phyloP scores from a whole-genome alignment of 2,113 vertebrate species.

The Nothoprocta pentlandii region DNA sequence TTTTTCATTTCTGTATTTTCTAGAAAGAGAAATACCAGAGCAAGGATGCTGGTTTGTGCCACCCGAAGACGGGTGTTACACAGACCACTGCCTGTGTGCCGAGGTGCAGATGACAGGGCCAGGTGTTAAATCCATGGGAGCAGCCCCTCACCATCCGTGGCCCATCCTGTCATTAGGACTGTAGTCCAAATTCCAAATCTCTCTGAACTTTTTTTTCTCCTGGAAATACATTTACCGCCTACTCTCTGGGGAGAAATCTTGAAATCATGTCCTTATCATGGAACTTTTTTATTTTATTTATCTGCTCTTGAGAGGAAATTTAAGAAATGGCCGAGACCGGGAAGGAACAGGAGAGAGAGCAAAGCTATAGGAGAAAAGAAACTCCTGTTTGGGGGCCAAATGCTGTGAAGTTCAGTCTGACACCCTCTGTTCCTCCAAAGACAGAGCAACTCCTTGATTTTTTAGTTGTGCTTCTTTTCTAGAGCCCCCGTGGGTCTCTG shows the following conservation, averaged over 20 bases:
- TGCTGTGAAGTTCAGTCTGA: not conserved
- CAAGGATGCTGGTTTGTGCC: not conserved
- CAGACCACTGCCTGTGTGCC: not conserved
- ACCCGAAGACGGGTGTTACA: not conserved
- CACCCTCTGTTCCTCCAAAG: not conserved
- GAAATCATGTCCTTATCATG: not conserved
- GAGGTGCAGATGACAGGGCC: not conserved
- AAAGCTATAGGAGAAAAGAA: not conserved
- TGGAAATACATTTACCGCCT: not conserved
- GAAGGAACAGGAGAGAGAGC: not conserved
- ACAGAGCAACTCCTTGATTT: not conserved
- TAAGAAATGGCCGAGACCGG: not conserved
- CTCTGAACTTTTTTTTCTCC: not conserved
- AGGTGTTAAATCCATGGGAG: not conserved
- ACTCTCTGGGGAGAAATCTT: not conserved
- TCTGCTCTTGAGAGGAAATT: not conserved
- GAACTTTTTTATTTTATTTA: not conserved
- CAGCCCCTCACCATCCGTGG: not conserved
- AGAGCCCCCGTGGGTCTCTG: not conserved
- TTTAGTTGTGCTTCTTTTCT: not conserved
- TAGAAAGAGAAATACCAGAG: not conserved
- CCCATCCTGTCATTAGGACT: fast-evolving
- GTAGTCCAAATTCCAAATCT: not conserved
- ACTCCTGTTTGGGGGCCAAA: not conserved
- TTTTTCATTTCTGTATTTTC: not conserved